A percentile compares a stretch with the other conserved stretches of the same genome.
Conservation (phyloP, 2,113 vertebrate species). For the Sardina pilchardus region DNA sequence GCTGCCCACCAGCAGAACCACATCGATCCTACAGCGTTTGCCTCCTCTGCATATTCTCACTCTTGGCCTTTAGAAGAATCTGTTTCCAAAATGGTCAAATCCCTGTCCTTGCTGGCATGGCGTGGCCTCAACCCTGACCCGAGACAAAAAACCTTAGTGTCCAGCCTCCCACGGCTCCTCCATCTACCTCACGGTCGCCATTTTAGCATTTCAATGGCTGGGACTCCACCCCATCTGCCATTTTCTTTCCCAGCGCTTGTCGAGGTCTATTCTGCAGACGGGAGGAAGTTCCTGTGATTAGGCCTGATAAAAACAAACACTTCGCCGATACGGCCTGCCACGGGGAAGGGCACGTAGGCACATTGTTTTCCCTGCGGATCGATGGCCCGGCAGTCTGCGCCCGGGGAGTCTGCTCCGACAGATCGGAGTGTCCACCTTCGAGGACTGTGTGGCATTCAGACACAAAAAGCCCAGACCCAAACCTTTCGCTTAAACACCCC, state of each 20-base stretch:
- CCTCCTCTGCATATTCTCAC: constrained; percentile 22
- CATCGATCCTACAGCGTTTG: constrained; percentile 26
- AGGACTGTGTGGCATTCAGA: constrained; percentile 23
- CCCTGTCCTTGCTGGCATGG: background rate
- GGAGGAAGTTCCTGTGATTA: constrained; percentile 35
- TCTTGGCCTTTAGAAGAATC: background rate
- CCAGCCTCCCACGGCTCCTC: background rate
- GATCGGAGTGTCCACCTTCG: constrained; percentile 19
- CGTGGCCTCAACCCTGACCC: background rate
- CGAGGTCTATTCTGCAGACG: background rate
- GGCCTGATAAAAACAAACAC: constrained; percentile 44
- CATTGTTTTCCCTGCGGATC: constrained; percentile 36
- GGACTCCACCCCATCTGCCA: background rate
- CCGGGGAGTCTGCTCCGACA: background rate
- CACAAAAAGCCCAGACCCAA: constrained; percentile 15
- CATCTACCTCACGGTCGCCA: background rate
- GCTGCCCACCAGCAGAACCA: background rate
- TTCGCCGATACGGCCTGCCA: constrained; percentile 35
- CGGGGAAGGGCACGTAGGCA: constrained; percentile 33
- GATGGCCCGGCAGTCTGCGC: constrained; percentile 5
- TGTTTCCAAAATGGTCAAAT: background rate
- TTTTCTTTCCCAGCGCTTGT: background rate
- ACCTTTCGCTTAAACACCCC: constrained; percentile 2
- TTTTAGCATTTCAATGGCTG: background rate
- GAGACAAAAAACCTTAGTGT: background rate